These are phyloP conservation scores for Cryptoblepharus egeriae DNA, from an alignment of 2,797 vertebrate genomes.

Conservation along the genomic window DNA sequence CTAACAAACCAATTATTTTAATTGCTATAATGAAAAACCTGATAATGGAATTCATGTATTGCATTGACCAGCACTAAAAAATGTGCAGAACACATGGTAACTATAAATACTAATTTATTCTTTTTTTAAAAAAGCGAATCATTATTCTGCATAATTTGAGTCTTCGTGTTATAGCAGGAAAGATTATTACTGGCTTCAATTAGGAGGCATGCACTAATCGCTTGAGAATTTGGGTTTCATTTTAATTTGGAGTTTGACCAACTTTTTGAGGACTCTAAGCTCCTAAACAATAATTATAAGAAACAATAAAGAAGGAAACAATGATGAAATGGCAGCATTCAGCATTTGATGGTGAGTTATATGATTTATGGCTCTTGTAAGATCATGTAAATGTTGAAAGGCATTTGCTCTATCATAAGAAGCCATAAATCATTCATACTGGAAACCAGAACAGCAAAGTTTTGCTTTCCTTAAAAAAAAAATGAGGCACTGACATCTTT, in stretches of 20 bases:
- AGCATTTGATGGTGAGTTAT: slow-evolving; percentile 39
- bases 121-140: slow-evolving; percentile 57
- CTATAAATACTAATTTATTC: slow-evolving; percentile 59
- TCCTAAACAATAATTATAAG: slow-evolving; percentile 48
- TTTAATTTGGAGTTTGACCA: slow-evolving; percentile 63
- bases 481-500: slow-evolving; percentile 42
- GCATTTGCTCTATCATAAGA: slow-evolving; percentile 39
- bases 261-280: slow-evolving; percentile 51
- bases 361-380: slow-evolving; percentile 54
- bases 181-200: slow-evolving; percentile 59
- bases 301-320: slow-evolving; percentile 55
- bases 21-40: slow-evolving; percentile 64
- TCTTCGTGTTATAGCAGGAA: slow-evolving; percentile 30
- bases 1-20: slow-evolving; percentile 3
- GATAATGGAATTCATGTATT: slow-evolving; percentile 75
- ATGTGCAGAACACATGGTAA: slow-evolving; percentile 68
- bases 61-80: slow-evolving; percentile 65
- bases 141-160: slow-evolving; percentile 65
- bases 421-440: slow-evolving; percentile 35
- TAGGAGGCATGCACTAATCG: slow-evolving; percentile 50
- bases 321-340: slow-evolving; percentile 61
- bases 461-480: slow-evolving; percentile 23
- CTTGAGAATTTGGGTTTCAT: slow-evolving; percentile 65
- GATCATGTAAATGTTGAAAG: slow-evolving; percentile 50
- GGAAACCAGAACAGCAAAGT: slow-evolving; percentile 37